These are phyloP conservation scores for Piezodorus guildinii DNA, from an alignment of 1,140 invertebrate species.

Conservation along the genomic window DNA sequence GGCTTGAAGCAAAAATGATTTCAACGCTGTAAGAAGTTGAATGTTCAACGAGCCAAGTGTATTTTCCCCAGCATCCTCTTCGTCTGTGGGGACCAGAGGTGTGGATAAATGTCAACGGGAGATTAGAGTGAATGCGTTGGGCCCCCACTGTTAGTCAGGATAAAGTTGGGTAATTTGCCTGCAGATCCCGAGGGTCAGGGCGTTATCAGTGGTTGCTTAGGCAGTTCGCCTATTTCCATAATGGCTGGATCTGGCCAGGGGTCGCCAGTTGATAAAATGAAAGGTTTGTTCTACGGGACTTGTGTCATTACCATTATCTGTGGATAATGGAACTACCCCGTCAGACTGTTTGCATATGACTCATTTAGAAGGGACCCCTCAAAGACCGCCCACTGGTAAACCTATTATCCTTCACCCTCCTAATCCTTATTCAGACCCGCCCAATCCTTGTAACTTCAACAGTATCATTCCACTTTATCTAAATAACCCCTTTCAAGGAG, in stretches of 20 bases:
- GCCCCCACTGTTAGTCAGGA: no score
- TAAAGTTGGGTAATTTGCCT: no score
- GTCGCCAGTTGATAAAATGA: slow-evolving; percentile 7
- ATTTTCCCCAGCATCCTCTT: no score
- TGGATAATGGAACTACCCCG: slow-evolving; percentile 5
- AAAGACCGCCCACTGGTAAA: slow-evolving; percentile 10
- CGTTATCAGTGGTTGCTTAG: no score
- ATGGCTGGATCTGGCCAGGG: background rate
- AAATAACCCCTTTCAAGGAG: slow-evolving; percentile 7
- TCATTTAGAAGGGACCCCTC: slow-evolving; percentile 6
- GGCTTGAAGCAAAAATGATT: no score
- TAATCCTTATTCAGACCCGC: slow-evolving; percentile 12
- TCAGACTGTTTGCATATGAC: slow-evolving; percentile 10
- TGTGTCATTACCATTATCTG: slow-evolving; percentile 13
- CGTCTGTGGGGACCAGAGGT: no score
- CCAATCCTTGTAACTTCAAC: slow-evolving; percentile 14
- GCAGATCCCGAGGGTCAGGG: no score
- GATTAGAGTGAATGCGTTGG: no score
- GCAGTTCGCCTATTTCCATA: background rate
- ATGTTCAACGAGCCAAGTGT: no score
- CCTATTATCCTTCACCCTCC: slow-evolving; percentile 10
- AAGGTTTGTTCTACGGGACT: slow-evolving; percentile 6
- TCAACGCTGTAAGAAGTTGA: no score
- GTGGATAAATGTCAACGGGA: no score
- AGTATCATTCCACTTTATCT: slow-evolving; percentile 14